Percentiles rank a stretch among this genome's conserved stretches.
Conservation (phyloP, 2,888 invertebrate genomes). For the Vannuccia rotundouncinata region DNA sequence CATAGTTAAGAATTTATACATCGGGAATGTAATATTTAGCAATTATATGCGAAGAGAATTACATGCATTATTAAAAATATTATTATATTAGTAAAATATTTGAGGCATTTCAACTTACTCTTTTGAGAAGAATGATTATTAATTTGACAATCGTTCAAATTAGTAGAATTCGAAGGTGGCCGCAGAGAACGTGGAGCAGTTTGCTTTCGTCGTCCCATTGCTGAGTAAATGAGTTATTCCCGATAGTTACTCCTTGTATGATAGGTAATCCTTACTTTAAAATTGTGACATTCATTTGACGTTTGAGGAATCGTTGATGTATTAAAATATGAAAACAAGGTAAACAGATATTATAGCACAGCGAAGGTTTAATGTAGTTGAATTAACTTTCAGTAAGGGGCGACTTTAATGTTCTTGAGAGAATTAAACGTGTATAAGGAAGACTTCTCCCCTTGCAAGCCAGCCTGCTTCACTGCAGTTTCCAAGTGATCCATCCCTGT, state of each 20-base stretch:
- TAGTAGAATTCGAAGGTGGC: too few species aligned
- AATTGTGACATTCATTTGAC: background rate
- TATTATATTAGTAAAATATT: too few species aligned
- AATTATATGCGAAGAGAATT: too few species aligned
- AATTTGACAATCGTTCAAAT: too few species aligned
- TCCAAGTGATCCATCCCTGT: background rate
- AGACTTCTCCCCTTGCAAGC: background rate
- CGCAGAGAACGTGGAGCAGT: slow-evolving; percentile 15
- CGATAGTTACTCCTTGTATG: background rate
- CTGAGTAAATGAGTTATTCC: too few species aligned
- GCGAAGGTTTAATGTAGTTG: background rate
- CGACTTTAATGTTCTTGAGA: background rate
- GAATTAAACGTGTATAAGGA: background rate
- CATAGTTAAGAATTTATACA: too few species aligned
- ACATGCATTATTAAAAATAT: too few species aligned
- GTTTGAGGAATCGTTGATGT: background rate
- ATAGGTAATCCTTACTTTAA: background rate
- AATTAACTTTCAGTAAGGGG: background rate
- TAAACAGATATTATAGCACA: background rate
- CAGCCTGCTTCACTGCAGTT: too few species aligned
- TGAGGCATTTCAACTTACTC: too few species aligned
- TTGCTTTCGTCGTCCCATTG: slow-evolving; percentile 28
- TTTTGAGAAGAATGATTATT: too few species aligned
- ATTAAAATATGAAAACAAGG: background rate
- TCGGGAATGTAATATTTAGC: too few species aligned